A percentile compares a stretch with the other conserved stretches of the same genome.
Conservation (phyloP, 2,888 invertebrate genomes). For the Gastrophysa polygoni region DNA sequence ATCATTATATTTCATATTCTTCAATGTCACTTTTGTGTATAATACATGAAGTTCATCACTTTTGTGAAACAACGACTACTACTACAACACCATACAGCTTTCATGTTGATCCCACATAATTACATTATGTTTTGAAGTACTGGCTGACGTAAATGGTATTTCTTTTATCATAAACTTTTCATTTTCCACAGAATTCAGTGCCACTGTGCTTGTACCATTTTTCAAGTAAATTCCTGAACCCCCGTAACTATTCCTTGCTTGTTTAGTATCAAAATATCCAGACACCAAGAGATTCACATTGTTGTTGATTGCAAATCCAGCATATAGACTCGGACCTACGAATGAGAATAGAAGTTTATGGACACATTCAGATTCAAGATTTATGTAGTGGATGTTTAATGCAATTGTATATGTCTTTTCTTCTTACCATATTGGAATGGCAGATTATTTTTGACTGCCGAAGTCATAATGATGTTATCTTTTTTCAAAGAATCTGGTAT, state of each 20-base stretch:
- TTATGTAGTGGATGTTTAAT: no score
- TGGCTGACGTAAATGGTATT: neutral
- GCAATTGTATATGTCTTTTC: no score
- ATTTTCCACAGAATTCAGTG: neutral
- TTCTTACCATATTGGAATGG: constrained; percentile 23
- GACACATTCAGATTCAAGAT: no score
- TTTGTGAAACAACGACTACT: no score
- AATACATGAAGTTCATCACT: no score
- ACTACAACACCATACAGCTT: no score
- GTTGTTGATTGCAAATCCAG: constrained; percentile 25
- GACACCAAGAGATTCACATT: constrained; percentile 27
- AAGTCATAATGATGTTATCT: constrained; percentile 22
- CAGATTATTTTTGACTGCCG: constrained; percentile 17
- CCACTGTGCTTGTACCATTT: constrained; percentile 22
- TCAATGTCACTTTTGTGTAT: no score
- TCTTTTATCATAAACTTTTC: constrained; percentile 3
- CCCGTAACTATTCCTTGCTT: neutral
- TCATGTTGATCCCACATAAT: neutral
- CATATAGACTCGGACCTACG: constrained; percentile 22
- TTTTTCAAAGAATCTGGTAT: constrained; percentile 10
- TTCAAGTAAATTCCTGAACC: constrained; percentile 25
- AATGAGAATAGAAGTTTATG: no score
- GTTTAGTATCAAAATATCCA: constrained; percentile 6
- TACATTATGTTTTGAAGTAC: neutral
- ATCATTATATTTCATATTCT: no score